Base-by-base conservation (phyloP, 2,113 vertebrate genomes). In the Orientallactaga bullata region DNA sequence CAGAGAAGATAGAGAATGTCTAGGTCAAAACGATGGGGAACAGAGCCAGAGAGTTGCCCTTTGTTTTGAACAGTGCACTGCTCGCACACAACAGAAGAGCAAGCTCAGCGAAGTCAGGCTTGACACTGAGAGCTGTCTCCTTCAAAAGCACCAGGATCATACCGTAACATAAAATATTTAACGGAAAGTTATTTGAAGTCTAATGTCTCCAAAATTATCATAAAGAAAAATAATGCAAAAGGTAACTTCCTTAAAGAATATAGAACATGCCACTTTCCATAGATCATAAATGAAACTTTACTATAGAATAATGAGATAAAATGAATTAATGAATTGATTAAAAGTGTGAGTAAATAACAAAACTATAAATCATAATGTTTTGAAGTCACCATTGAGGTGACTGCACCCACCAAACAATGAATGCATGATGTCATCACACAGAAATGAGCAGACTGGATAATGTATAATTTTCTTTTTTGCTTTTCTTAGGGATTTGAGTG, bases 101-200 rank as follows among this genome's bases (percentile, higher is more conserved):
- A 37, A 84, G 13, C 20, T 71, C 74, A 51, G 18, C 74, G 30
- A 80, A 17, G 18, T 73, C 30, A 63, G 60, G 42, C n/a, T 21
- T 32, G 6, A 26, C 68, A 32, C 23, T 80, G 85, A 82, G 39
- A 32, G 2, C 3, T 20, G 17, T 37, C 10, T 51, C 26, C 58
- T 72, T 28, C 20, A 8, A 90, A 90, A 80, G 21, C 9, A 81
- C 76, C 72, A 71, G 5, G 26, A 60, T n/a, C 61, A 76, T 12
- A 20, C 4, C 47, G n/a, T 71, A 7, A 24, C 28, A 42, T 39
- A 39, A 85, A 91, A 68, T 78, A 32, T 65, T 58, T 47, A 72
- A 79, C 17, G 63, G n/a, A 37, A 74, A n/a, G 8, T 78, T 89
- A 94, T 76, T 68, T 83, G 60, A 84, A 76, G 39, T 47, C 39